Evolutionary conservation across 2,888 invertebrate genomes (phyloP), one percentile per base, ranked within the genome.

Genomic region (Atethmia centrago): DNA sequence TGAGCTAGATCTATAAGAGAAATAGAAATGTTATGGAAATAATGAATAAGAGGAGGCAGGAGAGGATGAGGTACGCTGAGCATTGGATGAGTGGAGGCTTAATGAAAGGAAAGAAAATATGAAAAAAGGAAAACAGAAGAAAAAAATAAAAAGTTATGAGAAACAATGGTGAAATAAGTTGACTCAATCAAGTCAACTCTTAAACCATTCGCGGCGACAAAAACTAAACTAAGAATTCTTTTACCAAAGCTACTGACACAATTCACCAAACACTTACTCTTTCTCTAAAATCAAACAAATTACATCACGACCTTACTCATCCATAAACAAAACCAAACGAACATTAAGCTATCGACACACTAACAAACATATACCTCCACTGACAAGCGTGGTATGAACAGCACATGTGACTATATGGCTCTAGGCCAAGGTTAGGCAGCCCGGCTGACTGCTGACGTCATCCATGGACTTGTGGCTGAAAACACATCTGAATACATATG

Each of bases 401-500:
- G n/a, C 56, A 55, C 64, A 83, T 70, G 68, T 47, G 47, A 51
- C 62, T 36, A 63, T 19, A 83, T 86, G 86, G 86, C 86, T 79
- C 49, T 84, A 79, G 86, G 86, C 86, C 86, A 86, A 86, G 86
- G 86, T 86, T 86, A 74, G 67, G 62, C 42, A 40, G 63, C 28
- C 65, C 79, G 64, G 25, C 55, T 25, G 45, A 45, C 77, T 67
- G 21, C 5, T 77, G 74, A 77, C 80, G 83, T 83, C 77, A 84
- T 25, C 12, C 0, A 28, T 51, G 40, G 61, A 47, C 76, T 56
- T 47, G 56, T 7, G 5, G 55, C 66, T 67, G 69, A 77, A 69
- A 63, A 58, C 77, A 25, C 58, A 67, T 42, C 25, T 49, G 77
- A 63, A 80, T 80, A 80, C 77, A 71, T 80, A 80, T 56, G 56